Percentiles rank a stretch among this genome's conserved stretches.
Conservation (phyloP, 35 echinoderm and acorn worm genomes). For the Diadema setosum region DNA sequence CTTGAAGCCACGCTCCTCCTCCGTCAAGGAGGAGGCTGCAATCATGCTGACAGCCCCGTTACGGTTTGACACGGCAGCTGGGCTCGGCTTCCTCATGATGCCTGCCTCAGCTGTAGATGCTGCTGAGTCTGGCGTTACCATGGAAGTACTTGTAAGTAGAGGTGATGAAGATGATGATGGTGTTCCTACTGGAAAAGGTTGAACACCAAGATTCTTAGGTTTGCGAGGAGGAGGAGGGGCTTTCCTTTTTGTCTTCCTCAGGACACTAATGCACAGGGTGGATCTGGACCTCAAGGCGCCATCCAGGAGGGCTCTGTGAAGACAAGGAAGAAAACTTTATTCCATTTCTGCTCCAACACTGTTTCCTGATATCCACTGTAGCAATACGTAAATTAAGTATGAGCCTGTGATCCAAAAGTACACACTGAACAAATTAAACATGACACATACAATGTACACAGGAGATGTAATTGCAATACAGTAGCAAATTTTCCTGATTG, state of each 20-base stretch:
- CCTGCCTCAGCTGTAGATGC: not conserved
- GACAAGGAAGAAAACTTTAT: not conserved
- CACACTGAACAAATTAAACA: too few relatives aligned
- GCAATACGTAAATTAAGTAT: too few relatives aligned
- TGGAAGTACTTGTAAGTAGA: not conserved
- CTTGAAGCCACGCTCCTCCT: not conserved
- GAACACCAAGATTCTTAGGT: not conserved
- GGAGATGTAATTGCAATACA: too few relatives aligned
- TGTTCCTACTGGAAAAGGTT: not conserved
- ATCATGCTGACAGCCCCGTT: not conserved
- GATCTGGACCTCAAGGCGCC: conserved; percentile 52
- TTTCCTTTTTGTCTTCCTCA: conserved; percentile 76
- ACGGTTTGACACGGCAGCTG: not conserved
- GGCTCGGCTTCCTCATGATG: not conserved
- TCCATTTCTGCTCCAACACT: too few relatives aligned
- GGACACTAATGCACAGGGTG: conserved; percentile 54
- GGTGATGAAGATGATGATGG: not conserved
- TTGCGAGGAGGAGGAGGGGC: conserved; percentile 52
- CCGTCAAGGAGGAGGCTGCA: not conserved
- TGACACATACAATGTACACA: too few relatives aligned
- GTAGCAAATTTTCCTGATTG: too few relatives aligned
- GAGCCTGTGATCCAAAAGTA: too few relatives aligned
- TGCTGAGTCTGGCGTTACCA: not conserved
- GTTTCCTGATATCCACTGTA: too few relatives aligned
- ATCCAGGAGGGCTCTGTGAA: conserved; percentile 51